Conservation (phyloP, 2,797 vertebrate species). For the Heteromormyrus szaboi region DNA sequence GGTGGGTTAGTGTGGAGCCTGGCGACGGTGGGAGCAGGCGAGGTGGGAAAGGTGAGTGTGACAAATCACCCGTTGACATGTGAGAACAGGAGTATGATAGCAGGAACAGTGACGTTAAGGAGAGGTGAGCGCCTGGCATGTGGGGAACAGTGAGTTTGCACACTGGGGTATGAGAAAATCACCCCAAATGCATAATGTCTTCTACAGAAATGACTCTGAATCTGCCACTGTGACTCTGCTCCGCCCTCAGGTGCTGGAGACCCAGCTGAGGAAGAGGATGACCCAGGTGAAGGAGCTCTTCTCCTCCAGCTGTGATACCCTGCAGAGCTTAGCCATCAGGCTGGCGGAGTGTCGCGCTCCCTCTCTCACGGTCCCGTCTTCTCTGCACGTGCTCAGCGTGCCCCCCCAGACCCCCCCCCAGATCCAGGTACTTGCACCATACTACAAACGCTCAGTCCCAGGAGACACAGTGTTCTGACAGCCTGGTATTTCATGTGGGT, state of each 20-base stretch:
- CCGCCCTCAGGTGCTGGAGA: constrained; percentile 49
- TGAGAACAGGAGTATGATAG: neutral
- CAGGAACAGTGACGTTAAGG: neutral
- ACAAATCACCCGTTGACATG: neutral
- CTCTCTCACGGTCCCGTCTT: constrained; percentile 42
- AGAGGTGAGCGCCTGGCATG: neutral
- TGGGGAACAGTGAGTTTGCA: neutral
- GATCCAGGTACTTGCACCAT: neutral
- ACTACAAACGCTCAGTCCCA: neutral
- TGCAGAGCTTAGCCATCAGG: constrained; percentile 39
- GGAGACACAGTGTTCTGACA: neutral
- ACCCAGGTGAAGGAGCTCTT: constrained; percentile 55
- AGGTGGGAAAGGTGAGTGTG: neutral
- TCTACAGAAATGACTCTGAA: neutral
- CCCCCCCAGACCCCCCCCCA: too few species aligned
- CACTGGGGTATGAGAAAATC: neutral
- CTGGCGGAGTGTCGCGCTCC: constrained; percentile 44
- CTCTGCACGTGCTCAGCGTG: constrained; percentile 23
- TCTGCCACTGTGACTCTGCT: neutral
- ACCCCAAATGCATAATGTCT: neutral
- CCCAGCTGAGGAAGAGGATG: constrained; percentile 55
- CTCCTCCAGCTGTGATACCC: constrained; percentile 50
- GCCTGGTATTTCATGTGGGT: neutral
- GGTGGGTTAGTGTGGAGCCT: neutral
- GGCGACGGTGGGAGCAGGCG: too few species aligned